Conservation (phyloP, 2,113 vertebrate species). For the Corapipo altera region DNA sequence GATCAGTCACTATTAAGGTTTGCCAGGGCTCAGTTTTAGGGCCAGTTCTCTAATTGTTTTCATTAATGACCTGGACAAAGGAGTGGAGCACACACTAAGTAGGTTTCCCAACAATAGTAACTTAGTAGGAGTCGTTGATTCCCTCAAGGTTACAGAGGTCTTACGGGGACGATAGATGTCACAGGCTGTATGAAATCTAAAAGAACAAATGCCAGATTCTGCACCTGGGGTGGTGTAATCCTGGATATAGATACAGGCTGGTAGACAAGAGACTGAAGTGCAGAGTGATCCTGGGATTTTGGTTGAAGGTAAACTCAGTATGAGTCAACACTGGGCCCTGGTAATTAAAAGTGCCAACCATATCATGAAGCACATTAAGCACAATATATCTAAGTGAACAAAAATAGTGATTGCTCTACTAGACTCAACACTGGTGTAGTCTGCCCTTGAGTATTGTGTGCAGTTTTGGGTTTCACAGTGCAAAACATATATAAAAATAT, state of each 20-base stretch:
- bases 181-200: neutral
- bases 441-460: neutral
- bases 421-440: neutral
- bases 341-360: neutral
- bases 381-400: neutral
- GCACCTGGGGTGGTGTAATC: neutral
- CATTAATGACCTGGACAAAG: neutral
- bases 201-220: neutral
- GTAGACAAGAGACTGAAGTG: neutral
- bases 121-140: neutral
- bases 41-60: neutral
- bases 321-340: neutral
- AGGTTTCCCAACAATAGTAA: neutral
- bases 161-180: neutral
- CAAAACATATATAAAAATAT: neutral
- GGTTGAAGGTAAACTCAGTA: neutral
- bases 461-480: neutral
- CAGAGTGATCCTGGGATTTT: neutral
- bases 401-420: neutral
- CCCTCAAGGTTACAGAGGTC: neutral
- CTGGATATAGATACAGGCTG: rapidly evolving
- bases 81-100: neutral
- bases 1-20: neutral
- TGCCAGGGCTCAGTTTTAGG: neutral
- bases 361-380: too few species aligned